A percentile compares a stretch with the other conserved stretches of the same genome.
phyloP scores from a whole-genome alignment of 92 coral and sea anemone species.

The Galaxea fascicularis region DNA sequence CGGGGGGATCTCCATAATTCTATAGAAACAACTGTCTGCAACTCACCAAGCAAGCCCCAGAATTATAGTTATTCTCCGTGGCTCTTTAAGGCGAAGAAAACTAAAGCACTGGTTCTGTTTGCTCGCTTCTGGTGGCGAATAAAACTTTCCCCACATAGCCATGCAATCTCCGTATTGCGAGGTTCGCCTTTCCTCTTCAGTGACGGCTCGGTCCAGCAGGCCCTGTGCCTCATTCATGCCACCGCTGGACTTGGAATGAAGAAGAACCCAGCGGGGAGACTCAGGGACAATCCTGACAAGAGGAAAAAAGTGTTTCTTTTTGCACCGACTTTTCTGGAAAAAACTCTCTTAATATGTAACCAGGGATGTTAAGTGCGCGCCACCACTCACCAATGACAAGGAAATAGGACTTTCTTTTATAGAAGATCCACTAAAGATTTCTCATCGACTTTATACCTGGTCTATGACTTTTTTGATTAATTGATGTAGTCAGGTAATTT shows the following conservation, averaged over 20 bases:
- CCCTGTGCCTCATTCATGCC: slow-evolving; percentile 70
- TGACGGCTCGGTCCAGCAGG: slow-evolving; percentile 63
- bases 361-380: background rate
- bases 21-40: background rate
- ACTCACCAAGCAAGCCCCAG: slow-evolving; percentile 69
- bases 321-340: no score
- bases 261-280: slow-evolving; percentile 83
- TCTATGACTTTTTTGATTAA: no score
- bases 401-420: no score
- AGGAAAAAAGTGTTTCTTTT: background rate
- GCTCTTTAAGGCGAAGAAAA: slow-evolving; percentile 67
- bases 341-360: background rate
- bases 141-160: slow-evolving; percentile 49
- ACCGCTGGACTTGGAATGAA: slow-evolving; percentile 39
- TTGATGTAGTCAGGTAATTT: no score
- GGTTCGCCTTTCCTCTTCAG: slow-evolving; percentile 43
- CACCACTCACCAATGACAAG: no score
- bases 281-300: slow-evolving; percentile 69
- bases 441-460: no score
- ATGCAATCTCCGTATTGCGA: slow-evolving; percentile 36
- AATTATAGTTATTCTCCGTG: slow-evolving; percentile 50
- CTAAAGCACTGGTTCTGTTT: slow-evolving; percentile 50
- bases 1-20: no score
- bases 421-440: no score
- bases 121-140: slow-evolving; percentile 10